Evolutionary conservation across 2,797 vertebrate species (phyloP), one percentile per base, ranked within the genome.

Genomic region (Macropus fuliginosus): DNA sequence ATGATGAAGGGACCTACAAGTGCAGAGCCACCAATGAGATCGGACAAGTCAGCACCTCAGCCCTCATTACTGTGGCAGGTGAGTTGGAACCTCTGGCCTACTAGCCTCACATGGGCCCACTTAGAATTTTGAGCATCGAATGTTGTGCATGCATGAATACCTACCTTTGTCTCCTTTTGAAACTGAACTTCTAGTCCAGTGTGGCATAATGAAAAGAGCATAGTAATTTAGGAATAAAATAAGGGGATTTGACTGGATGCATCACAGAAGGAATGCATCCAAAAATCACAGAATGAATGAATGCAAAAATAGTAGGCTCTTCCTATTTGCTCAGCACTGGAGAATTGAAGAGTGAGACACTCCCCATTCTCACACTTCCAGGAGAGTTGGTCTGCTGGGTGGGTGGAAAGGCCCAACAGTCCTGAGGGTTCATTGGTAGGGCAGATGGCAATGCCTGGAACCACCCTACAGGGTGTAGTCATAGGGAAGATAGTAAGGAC

Each of bases 1-100:
- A 99, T 0, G 99, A 99, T 0, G 99, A 99, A 97, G 99, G 99
- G 59, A 97, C 99, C 91, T 99, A 99, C 0, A 98, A 99, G 97
- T 99, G 99, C 96, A 93, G 59, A 24, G 99, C 99, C 10, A 98
- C 96, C 92, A 99, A 99, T 0, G 97, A 96, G 10, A 98, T 99
- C 98, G 99, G 99, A 18, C 96, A 98, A 18, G 99, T 98, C 62
- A 99, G 98, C 96, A 99, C 99, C 0, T 99, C 98, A 21, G 99
- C 99, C 0, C 98, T 99, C 59, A 98, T 99, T 94, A 99, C 97
- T 50, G 99, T 99, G 94, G 97, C 98, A 40, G 99, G 99, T 99
- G 97, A 99, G 99, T 93, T 93, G 91, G 91, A 89, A 89, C 56
- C 54, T 90, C 29, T 52, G 54, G 31, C 28, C n/a, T 57, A 24